Conservation (phyloP, 2,888 invertebrate genomes). For the Dorcus hopei region DNA sequence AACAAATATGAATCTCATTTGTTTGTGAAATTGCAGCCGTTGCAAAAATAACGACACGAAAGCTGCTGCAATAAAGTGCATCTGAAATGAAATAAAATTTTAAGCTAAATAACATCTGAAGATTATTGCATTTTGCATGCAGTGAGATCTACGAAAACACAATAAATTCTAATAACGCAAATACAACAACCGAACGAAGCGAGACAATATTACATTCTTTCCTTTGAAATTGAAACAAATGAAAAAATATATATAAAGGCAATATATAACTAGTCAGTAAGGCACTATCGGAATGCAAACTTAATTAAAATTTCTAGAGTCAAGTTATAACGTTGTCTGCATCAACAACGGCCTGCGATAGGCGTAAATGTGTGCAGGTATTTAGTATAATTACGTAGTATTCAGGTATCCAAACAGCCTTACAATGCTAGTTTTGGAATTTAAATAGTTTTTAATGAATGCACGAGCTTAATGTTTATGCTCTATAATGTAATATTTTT, state of each 20-base stretch:
- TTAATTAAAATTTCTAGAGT: slow-evolving; percentile 25
- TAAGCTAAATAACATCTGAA: too few species aligned
- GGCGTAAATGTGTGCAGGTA: neutral
- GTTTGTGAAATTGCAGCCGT: too few species aligned
- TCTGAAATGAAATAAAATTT: too few species aligned
- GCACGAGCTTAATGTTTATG: too few species aligned
- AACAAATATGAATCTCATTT: too few species aligned
- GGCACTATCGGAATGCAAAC: slow-evolving; percentile 23
- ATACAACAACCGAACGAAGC: slow-evolving; percentile 6
- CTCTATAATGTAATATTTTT: too few species aligned
- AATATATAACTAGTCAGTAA: neutral
- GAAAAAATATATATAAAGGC: slow-evolving; percentile 1
- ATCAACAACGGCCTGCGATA: neutral
- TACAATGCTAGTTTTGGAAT: too few species aligned
- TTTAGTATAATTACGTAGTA: neutral
- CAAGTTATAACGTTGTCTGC: slow-evolving; percentile 6
- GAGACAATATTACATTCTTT: slow-evolving; percentile 11
- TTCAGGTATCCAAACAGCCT: too few species aligned
- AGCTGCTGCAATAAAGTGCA: too few species aligned
- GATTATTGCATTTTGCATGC: too few species aligned
- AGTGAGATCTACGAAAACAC: neutral
- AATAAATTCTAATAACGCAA: slow-evolving; percentile 14
- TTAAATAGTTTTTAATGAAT: too few species aligned
- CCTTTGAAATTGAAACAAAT: slow-evolving; percentile 10
- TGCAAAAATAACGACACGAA: too few species aligned